phyloP scores from a whole-genome alignment of 2,113 vertebrate genomes.

The Micronisus gabar region DNA sequence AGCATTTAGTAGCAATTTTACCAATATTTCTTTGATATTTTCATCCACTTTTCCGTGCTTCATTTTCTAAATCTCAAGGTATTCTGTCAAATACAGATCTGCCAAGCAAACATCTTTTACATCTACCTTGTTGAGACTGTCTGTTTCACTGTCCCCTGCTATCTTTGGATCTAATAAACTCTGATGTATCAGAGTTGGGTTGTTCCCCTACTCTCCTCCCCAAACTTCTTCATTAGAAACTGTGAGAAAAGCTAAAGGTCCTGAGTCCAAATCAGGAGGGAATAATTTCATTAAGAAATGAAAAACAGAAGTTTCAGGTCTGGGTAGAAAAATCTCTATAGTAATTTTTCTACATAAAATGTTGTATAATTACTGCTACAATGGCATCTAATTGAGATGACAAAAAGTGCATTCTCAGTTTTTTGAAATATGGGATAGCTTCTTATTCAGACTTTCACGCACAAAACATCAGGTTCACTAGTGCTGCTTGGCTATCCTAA shows the following conservation, averaged over 20 bases:
- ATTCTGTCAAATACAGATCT: not conserved
- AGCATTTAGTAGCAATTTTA: not conserved
- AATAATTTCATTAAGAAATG: not conserved
- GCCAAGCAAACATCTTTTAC: not conserved
- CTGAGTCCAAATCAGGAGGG: not conserved
- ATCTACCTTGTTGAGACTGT: not conserved
- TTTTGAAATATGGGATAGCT: not conserved
- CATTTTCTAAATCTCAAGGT: not conserved
- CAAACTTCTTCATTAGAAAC: not conserved
- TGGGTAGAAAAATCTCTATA: not conserved
- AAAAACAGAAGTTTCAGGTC: not conserved
- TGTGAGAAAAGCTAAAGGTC: not conserved
- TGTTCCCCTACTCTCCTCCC: not conserved
- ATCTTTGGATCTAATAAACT: not conserved
- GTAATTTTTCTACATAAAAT: not conserved
- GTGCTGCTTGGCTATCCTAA: not conserved
- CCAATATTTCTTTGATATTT: not conserved
- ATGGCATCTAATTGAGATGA: not conserved
- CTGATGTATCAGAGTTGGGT: not conserved
- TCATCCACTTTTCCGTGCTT: not conserved
- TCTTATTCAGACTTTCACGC: not conserved
- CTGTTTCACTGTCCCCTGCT: not conserved
- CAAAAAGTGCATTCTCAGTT: rapidly evolving
- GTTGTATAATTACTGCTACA: not conserved
- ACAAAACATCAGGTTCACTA: not conserved